phyloP scores from a whole-genome alignment of 2,888 invertebrate genomes.

The Crossocerus cetratus region DNA sequence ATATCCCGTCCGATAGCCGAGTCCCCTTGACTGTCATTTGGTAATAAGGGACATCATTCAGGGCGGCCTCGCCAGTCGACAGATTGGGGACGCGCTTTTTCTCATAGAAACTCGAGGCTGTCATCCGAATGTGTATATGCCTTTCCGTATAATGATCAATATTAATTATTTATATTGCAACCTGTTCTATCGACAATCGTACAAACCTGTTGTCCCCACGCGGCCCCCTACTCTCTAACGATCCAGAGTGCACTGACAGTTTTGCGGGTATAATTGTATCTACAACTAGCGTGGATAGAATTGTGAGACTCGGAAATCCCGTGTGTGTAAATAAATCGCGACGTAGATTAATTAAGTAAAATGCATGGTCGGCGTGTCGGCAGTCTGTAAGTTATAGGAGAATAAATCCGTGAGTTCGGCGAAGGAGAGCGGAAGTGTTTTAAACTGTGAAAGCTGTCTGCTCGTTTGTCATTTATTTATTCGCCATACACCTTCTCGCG shows the following conservation, averaged over 20 bases:
- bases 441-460: neutral
- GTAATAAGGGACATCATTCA: neutral
- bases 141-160: neutral
- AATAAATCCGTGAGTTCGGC: conserved; percentile 8
- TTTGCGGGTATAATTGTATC: no score
- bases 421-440: conserved; percentile 20
- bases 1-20: no score
- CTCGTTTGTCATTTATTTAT: conserved; percentile 49
- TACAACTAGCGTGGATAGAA: neutral
- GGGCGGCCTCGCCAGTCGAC: neutral
- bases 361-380: no score
- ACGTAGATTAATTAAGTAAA: neutral
- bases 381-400: no score
- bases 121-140: neutral
- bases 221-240: neutral
- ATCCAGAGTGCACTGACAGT: no score
- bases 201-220: neutral
- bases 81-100: neutral
- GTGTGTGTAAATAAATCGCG: neutral
- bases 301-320: neutral
- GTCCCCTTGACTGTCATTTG: no score
- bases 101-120: neutral
- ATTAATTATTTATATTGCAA: conserved; percentile 6
- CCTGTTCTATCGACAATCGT: neutral
- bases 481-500: conserved; percentile 43